phyloP scores from a whole-genome alignment of 1,140 invertebrate species.

The Chrysoperla carnea region DNA sequence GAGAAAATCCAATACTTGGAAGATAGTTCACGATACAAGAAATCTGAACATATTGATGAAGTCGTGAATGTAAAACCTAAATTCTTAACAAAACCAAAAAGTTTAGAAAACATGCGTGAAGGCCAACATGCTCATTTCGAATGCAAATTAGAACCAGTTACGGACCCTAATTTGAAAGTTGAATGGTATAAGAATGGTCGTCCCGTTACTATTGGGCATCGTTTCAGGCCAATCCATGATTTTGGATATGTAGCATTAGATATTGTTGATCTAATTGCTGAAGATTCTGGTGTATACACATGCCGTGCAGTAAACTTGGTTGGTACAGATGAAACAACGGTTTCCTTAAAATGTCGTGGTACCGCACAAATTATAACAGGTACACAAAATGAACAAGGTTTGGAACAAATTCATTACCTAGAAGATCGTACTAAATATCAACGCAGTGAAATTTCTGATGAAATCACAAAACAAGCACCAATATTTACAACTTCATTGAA shows the following conservation, averaged over 20 bases:
- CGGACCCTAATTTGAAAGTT: conserved; percentile 82
- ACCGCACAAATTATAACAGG: conserved; percentile 61
- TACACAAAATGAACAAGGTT: conserved; percentile 66
- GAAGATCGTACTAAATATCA: conserved; percentile 67
- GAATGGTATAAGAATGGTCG: conserved; percentile 88
- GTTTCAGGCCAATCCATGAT: conserved; percentile 87
- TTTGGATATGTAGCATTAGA: conserved; percentile 90
- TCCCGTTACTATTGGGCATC: conserved; percentile 72
- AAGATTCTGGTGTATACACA: conserved; percentile 88
- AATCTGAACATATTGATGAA: conserved; percentile 67
- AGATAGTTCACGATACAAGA: conserved; percentile 70
- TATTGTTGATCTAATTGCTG: conserved; percentile 78
- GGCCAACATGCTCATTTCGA: conserved; percentile 93
- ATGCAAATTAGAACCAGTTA: conserved; percentile 91
- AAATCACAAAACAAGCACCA: conserved; percentile 72
- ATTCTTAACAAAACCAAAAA: conserved; percentile 75
- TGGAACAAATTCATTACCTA: conserved; percentile 74
- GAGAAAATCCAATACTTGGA: conserved; percentile 85
- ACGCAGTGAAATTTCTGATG: conserved; percentile 53
- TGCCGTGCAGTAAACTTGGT: conserved; percentile 79
- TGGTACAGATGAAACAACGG: conserved; percentile 70
- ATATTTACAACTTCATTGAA: conserved; percentile 82
- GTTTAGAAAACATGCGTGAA: conserved; percentile 68
- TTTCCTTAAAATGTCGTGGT: conserved; percentile 48
- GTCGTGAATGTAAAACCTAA: conserved; percentile 61